Evolutionary conservation across 2,113 vertebrate genomes (phyloP).

Genomic region (Phylloscopus trochilus): DNA sequence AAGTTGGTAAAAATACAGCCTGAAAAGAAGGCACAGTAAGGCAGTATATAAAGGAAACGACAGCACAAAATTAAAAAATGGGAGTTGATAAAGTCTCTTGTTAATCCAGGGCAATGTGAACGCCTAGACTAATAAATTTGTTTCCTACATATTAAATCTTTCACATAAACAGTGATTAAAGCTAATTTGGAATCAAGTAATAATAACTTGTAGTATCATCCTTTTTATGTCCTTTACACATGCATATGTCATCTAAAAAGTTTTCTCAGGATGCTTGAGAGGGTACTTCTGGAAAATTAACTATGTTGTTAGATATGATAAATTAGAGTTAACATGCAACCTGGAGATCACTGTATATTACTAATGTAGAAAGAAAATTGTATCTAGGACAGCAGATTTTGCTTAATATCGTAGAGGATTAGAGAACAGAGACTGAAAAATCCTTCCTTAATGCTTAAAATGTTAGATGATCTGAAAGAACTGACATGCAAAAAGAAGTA

Average conservation of each 20-base stretch:
- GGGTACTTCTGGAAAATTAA: slow-evolving; percentile 7
- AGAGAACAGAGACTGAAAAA: not conserved
- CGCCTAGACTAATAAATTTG: slow-evolving; percentile 9
- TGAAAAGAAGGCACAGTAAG: not conserved
- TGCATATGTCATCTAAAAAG: not conserved
- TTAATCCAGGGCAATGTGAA: slow-evolving; percentile 34
- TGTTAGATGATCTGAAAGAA: not conserved
- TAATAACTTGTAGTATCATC: not conserved
- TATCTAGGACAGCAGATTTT: slow-evolving; percentile 23
- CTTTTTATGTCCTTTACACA: not conserved
- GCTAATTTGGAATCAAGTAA: slow-evolving; percentile 27
- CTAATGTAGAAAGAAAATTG: not conserved
- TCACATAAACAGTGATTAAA: slow-evolving; percentile 6
- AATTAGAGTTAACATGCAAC: not conserved
- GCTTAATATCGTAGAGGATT: not conserved
- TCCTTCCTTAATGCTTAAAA: not conserved
- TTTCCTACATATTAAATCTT: slow-evolving; percentile 29
- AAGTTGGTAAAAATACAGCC: not conserved
- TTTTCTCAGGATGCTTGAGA: slow-evolving; percentile 4
- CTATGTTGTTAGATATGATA: not conserved
- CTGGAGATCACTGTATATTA: not conserved
- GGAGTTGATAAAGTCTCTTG: not conserved
- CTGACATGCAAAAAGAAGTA: not conserved
- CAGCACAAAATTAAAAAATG: slow-evolving; percentile 20
- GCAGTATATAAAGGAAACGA: not conserved